Base-by-base conservation (phyloP, 2,797 vertebrate species). In the Hydrophis major region DNA sequence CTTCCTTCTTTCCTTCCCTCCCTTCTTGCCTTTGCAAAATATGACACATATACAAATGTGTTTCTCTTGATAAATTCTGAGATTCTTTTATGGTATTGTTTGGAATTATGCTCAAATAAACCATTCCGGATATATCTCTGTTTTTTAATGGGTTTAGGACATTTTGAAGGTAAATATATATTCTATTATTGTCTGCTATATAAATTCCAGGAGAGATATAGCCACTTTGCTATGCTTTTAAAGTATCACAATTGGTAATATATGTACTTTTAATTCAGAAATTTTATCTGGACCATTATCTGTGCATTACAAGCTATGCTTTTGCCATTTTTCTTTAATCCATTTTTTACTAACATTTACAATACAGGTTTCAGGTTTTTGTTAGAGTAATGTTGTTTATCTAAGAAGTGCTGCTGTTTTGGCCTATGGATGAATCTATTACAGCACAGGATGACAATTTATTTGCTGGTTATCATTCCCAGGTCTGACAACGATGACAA, bases 281-380 rank as follows among this genome's bases (percentile, higher is more conserved):
- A 90, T 92, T 92, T 42, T 90, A 47, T 91, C 55, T 87, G 2
- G 87, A 2, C 87, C 66, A 88, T 92, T 89, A 90, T 94, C 66
- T 90, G 18, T 32, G 4, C 88, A 69, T 6, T 53, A 16, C 6
- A 66, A 37, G 20, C 55, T 32, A 57, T 28, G 50, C 32, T 32
- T 16, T 88, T 55, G 53, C 4, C 37, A 37, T 90, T 42, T 13
- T 86, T 12, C 55, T n/a, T 89, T 83, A 5, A 5, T 83, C 28
- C 55, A 12, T 86, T 91, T 91, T 86, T 42, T 50, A 63, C 20
- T 86, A 74, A 86, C 3, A 7, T 57, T 59, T 86, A 89, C 42
- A 88, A 50, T 63, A 22, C 57, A 42, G 32, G 66, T 61, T 93
- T 93, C 90, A 89, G 78, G 90, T 69, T 91, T 83, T 93, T 91